Conservation (phyloP, 1,140 invertebrate species). For the Neuroterus valhalla region DNA sequence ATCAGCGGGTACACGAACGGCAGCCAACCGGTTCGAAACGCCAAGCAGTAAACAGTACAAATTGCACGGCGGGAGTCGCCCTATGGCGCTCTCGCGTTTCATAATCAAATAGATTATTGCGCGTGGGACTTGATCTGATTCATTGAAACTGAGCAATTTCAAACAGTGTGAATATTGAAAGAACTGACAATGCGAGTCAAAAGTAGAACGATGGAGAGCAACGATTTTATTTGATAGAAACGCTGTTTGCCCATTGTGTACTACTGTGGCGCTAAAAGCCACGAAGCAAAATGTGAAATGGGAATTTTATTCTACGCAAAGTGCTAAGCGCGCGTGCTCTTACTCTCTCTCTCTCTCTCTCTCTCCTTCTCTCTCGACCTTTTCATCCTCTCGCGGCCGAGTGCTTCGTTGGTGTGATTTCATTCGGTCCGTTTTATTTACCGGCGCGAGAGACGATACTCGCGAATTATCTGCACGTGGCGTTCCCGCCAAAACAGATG, state of each 20-base stretch:
- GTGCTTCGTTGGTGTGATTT: constrained; percentile 13
- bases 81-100: constrained; percentile 31
- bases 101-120: constrained; percentile 35
- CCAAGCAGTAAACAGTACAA: constrained; percentile 36
- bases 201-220: constrained; percentile 42
- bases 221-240: background rate
- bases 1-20: constrained; percentile 31
- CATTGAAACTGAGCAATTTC: background rate
- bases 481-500: background rate
- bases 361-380: background rate
- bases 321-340: constrained; percentile 19
- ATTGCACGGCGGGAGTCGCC: constrained; percentile 31
- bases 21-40: constrained; percentile 40
- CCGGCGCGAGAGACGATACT: background rate
- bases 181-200: constrained; percentile 37
- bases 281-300: constrained; percentile 18
- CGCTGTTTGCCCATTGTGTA: background rate
- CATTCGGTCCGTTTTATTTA: constrained; percentile 3
- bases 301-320: constrained; percentile 18
- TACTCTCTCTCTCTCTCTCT: background rate
- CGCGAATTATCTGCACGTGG: constrained; percentile 1
- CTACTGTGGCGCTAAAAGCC: background rate
- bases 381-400: constrained; percentile 11
- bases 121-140: constrained; percentile 16
- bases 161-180: constrained; percentile 35